Evolutionary conservation across 2,888 invertebrate genomes (phyloP).

Genomic region (Andrena dorsata): DNA sequence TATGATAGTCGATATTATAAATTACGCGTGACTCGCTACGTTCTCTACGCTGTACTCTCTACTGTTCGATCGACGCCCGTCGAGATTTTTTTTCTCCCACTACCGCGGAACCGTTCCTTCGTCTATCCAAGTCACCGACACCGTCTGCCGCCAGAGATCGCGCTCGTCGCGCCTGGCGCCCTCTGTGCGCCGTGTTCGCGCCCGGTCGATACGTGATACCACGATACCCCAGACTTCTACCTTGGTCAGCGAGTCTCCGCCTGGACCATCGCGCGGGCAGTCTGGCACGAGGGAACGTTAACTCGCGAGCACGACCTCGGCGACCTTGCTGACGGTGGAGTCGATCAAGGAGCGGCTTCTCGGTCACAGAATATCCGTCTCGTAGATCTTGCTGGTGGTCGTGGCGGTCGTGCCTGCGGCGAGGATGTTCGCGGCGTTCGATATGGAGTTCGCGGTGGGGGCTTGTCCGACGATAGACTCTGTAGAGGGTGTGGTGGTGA

Average conservation of each 20-base stretch:
- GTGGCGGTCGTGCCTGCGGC: conserved; percentile 79
- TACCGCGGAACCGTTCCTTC: not conserved
- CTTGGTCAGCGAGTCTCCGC: too few species aligned
- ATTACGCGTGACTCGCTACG: conserved; percentile 61
- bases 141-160: not conserved
- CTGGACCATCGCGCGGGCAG: too few species aligned
- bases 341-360: conserved; percentile 71
- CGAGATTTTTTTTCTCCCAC: not conserved
- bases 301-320: conserved; percentile 70
- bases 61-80: conserved; percentile 37
- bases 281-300: conserved; percentile 56
- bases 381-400: conserved; percentile 93
- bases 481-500: not conserved
- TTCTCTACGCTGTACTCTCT: conserved; percentile 61
- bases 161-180: too few species aligned
- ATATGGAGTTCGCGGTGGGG: not conserved
- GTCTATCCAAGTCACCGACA: not conserved
- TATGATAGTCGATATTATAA: conserved; percentile 67
- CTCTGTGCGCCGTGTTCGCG: too few species aligned
- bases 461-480: conserved; percentile 21
- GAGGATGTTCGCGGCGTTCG: conserved; percentile 67
- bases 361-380: conserved; percentile 97
- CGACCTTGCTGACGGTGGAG: conserved; percentile 46
- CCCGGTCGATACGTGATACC: too few species aligned
- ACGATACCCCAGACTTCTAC: too few species aligned